These are phyloP conservation scores for Porites australiensis DNA, from an alignment of 64 coral and sea anemone genomes.

Conservation along the genomic window DNA sequence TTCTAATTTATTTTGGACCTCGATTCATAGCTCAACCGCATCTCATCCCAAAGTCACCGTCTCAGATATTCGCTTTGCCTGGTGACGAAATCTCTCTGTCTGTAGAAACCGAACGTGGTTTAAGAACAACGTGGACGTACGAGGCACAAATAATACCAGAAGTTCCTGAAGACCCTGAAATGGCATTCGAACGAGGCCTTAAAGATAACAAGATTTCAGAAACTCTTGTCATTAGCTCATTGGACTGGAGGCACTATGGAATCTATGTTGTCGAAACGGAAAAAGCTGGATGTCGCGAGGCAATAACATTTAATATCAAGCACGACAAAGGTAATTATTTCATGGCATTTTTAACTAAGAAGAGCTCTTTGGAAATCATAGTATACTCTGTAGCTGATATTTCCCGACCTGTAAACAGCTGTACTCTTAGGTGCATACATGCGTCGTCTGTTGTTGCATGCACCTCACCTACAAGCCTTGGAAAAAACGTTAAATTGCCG, in stretches of 20 bases:
- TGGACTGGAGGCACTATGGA: conserved; percentile 83
- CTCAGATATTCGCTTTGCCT: conserved; percentile 29
- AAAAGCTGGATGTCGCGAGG: conserved; percentile 54
- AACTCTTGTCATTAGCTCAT: conserved; percentile 64
- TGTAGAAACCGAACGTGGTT: conserved; percentile 49
- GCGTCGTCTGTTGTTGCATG: too few relatives aligned
- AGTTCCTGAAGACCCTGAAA: conserved; percentile 79
- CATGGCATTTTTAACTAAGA: background rate
- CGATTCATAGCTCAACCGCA: conserved; percentile 56
- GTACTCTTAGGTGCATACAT: too few relatives aligned
- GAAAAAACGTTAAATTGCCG: too few relatives aligned
- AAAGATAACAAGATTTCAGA: conserved; percentile 43
- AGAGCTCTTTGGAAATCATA: too few relatives aligned
- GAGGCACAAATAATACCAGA: conserved; percentile 70
- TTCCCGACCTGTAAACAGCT: too few relatives aligned
- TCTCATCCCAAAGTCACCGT: conserved; percentile 45
- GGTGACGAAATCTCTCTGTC: conserved; percentile 68
- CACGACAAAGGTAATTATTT: conserved; percentile 70
- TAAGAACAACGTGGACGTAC: conserved; percentile 64
- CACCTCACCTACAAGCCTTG: too few relatives aligned
- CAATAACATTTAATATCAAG: conserved; percentile 67
- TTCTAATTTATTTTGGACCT: background rate
- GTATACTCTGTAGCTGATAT: too few relatives aligned
- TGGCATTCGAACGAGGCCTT: conserved; percentile 66
- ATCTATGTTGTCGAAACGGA: conserved; percentile 64